These are phyloP conservation scores for Oscheius sp. DNA, from an alignment of 2,888 invertebrate species.

Conservation along the genomic window DNA sequence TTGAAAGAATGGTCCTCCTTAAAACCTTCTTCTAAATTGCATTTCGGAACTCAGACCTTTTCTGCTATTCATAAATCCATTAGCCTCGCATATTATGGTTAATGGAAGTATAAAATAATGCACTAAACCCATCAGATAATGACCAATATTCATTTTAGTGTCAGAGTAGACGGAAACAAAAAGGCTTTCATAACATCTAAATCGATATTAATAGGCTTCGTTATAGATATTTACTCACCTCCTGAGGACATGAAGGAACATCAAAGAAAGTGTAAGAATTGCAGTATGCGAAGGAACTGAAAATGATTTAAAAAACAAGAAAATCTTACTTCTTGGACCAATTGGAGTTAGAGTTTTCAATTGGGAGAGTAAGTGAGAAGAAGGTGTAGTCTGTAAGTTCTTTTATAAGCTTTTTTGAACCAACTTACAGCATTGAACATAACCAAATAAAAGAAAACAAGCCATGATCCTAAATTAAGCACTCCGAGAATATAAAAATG, in stretches of 20 bases:
- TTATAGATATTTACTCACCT: slow-evolving; percentile 12
- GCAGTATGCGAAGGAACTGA: slow-evolving; percentile 43
- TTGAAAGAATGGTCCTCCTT: background rate
- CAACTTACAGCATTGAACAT: background rate
- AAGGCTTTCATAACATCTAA: slow-evolving; percentile 84
- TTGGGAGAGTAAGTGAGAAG: background rate
- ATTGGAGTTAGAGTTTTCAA: background rate
- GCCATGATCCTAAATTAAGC: slow-evolving; percentile 18
- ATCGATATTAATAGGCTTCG: slow-evolving; percentile 65
- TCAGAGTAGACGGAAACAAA: slow-evolving; percentile 83
- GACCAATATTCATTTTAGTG: slow-evolving; percentile 81
- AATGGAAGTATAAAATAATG: slow-evolving; percentile 77
- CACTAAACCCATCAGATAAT: slow-evolving; percentile 81
- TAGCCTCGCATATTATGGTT: slow-evolving; percentile 66
- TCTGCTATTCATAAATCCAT: slow-evolving; percentile 58
- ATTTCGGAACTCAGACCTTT: background rate
- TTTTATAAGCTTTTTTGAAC: background rate
- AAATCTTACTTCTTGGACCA: slow-evolving; percentile 4
- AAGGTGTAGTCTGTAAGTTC: background rate
- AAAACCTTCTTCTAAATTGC: background rate
- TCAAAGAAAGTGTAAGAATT: slow-evolving; percentile 70
- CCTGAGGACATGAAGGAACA: slow-evolving; percentile 43
- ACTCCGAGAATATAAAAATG: slow-evolving; percentile 53
- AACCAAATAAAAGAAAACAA: slow-evolving; percentile 7
- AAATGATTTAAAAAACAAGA: background rate